phyloP scores from a whole-genome alignment of 1,140 invertebrate species.

The Pseudoatta argentina region DNA sequence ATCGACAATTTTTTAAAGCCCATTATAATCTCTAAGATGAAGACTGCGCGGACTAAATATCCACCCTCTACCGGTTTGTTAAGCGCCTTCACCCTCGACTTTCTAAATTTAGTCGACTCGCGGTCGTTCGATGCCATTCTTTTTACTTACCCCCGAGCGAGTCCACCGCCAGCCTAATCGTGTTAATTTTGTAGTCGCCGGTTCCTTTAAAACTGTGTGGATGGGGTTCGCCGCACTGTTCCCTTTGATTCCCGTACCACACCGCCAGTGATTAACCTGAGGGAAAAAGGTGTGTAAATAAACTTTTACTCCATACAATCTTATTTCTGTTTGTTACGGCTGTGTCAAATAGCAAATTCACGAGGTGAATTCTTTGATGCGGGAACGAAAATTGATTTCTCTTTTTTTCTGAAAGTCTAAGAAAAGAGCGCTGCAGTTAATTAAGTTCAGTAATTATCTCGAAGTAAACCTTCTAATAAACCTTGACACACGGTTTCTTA shows the following conservation, averaged over 20 bases:
- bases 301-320: neutral
- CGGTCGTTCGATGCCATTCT: slow-evolving; percentile 47
- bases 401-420: neutral
- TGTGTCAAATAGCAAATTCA: neutral
- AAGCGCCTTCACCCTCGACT: slow-evolving; percentile 48
- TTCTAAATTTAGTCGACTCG: slow-evolving; percentile 60
- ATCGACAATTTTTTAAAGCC: neutral
- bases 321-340: slow-evolving; percentile 23
- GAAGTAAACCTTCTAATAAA: neutral
- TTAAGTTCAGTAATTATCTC: neutral
- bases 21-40: slow-evolving; percentile 7
- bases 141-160: slow-evolving; percentile 57
- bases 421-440: neutral
- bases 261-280: slow-evolving; percentile 29
- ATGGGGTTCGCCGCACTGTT: neutral
- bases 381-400: neutral
- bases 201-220: slow-evolving; percentile 39
- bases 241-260: slow-evolving; percentile 42
- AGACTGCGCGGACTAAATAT: slow-evolving; percentile 29
- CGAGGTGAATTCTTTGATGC: neutral
- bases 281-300: slow-evolving; percentile 1
- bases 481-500: neutral
- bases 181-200: slow-evolving; percentile 56
- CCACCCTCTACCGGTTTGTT: slow-evolving; percentile 30
- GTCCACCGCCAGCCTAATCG: slow-evolving; percentile 48